Base-by-base conservation (phyloP, 2,888 invertebrate genomes). In the Torymus auratus region DNA sequence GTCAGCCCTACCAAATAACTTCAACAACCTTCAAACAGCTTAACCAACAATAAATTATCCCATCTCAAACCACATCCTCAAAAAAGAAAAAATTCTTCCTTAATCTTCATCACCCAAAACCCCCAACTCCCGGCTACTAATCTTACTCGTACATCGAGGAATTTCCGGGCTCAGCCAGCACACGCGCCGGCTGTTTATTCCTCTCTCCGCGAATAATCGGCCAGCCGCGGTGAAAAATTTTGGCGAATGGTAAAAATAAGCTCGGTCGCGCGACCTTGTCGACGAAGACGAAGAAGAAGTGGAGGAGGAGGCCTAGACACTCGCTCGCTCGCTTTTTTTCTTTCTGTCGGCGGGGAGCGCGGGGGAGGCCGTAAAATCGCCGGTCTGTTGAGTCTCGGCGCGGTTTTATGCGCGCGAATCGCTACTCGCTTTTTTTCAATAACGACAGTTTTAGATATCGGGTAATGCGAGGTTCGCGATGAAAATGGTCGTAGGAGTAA, bases 301-400 rank as follows among this genome's bases (percentile, higher is more conserved):
- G 17, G 60, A 41, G 28, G 11, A 11, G 20, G 41, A 55, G 4
- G 74, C 80, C 69, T 81, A 77, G 73, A 81, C 77, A 58, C 56
- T 23, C 64, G 52, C 67, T 73, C n/a, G 61, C 28, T 62, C 50
- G 72, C 61, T 56, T 10, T 69, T 15, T 52, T 58, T 68, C 28
- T 64, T 23, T 53, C 17, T 81, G 81, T 70, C 73, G 81, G 82
- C 81, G 80, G 81, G 78, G 80, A 76, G 64, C 80, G 76, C 23
- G 23, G 7, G 28, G 10, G 15, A 20, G n/a, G 70, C 52, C 81
- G 74, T 78, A 77, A 81, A 81, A 69, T 28, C 67, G 10, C 23
- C 61, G 72, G 55, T 17, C 62, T 81, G 81, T 81, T 81, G 76
- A 81, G 80, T 81, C 80, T 81, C 80, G 62, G 55, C 61, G 71